Base-by-base conservation (phyloP, 2,797 vertebrate species). In the Clarias laeviceps region DNA sequence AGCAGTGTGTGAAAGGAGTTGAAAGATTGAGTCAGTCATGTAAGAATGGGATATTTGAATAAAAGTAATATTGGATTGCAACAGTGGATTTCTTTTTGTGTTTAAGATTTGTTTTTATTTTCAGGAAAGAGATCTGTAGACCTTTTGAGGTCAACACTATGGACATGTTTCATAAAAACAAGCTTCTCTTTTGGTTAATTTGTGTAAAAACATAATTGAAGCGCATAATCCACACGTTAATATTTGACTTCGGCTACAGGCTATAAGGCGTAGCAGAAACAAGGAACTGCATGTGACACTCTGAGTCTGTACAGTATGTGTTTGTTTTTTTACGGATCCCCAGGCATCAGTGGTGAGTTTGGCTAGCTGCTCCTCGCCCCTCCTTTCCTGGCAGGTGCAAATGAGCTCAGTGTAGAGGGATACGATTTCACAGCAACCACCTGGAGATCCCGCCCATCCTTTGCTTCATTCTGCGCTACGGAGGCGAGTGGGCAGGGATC, bases 351-450 rank as follows among this genome's bases (percentile, higher is more conserved):
- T 27, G 69, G 57, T 54, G 54, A 59, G 3, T 74, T 64, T 50
- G 69, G 57, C 9, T 0, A 32, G 17, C 56, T 65, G 29, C 84
- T 86, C 56, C 88, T 64, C 89, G 72, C 86, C 89, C 84, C 89
- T 91, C 89, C 85, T 70, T 56, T 73, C 86, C 86, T 78, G 50
- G 84, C 88, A 88, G 73, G 85, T 86, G 87, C 88, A 91, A 86
- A 85, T 40, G 15, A 72, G 61, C 68, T 82, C 88, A 83, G 57
- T 34, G 69, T 12, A 66, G 7, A 86, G 90, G 91, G 93, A 91
- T 90, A 88, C 8, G 20, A 92, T 95, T 92, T 89, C 95, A 91
- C 91, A 90, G 95, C 89, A 93, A 95, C 94, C 65, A 86, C 83
- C 86, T 64, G 18, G 78, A 90, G 86, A 88, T 91, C 91, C 91